Evolutionary conservation across 2,888 invertebrate genomes (phyloP).

Genomic region (Perizoma flavofasciatum): DNA sequence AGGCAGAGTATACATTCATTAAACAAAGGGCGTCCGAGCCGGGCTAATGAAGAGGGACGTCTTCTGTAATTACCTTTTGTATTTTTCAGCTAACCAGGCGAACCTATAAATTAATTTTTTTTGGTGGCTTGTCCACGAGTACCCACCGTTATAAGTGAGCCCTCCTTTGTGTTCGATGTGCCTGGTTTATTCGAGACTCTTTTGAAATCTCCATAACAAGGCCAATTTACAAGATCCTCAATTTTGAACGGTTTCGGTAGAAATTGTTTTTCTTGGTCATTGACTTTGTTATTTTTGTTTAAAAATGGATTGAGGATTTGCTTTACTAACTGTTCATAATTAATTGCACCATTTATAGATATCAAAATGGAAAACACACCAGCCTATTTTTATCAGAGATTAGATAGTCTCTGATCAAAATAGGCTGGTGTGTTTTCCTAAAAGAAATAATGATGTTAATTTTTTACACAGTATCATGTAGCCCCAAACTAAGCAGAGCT

Average conservation of each 20-base stretch:
- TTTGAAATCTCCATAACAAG: conserved; percentile 49
- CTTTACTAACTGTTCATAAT: no score
- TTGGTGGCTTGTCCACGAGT: conserved; percentile 59
- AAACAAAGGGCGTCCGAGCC: conserved; percentile 66
- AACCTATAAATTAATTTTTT: conserved; percentile 74
- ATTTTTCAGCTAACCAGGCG: conserved; percentile 73
- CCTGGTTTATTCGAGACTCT: conserved; percentile 42
- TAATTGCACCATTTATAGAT: no score
- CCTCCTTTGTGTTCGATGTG: conserved; percentile 55
- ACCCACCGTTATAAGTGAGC: conserved; percentile 60
- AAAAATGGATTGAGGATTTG: no score
- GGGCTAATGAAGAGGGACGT: conserved; percentile 77
- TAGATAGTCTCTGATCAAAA: no score
- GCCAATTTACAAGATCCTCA: conserved; percentile 41
- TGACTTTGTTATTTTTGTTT: not conserved
- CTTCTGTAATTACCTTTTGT: conserved; percentile 78
- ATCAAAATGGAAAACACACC: no score
- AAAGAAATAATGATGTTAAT: no score
- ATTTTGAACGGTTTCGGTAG: conserved; percentile 22
- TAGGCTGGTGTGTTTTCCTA: no score
- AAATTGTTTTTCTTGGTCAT: conserved; percentile 1
- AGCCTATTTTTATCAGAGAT: no score
- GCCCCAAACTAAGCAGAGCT: no score
- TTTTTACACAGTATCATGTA: no score
- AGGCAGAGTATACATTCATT: conserved; percentile 66